Evolutionary conservation across 1,140 invertebrate species (phyloP).

Genomic region (Drosophila tani): DNA sequence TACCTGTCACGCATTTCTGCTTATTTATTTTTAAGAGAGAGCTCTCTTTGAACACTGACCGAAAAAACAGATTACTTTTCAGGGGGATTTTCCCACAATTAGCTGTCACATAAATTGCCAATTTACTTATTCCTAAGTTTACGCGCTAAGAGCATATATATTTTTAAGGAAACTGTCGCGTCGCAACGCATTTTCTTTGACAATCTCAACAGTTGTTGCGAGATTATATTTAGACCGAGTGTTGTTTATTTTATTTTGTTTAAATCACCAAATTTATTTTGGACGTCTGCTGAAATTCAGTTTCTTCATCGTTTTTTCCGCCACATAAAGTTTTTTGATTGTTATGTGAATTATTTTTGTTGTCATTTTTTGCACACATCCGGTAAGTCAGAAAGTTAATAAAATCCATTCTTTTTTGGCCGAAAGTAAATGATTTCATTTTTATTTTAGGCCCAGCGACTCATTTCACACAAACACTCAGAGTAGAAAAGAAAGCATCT

Average conservation of each 20-base stretch:
- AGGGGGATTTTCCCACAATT: constrained; percentile 12
- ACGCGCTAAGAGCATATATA: constrained; percentile 18
- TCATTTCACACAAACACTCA: constrained; percentile 50
- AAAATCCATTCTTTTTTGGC: constrained; percentile 58
- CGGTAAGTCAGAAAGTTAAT: constrained; percentile 77
- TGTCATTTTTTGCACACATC: constrained; percentile 62
- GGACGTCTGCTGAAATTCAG: constrained; percentile 42
- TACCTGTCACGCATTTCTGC: no score
- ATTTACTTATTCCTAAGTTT: constrained; percentile 52
- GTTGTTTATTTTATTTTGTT: constrained; percentile 78
- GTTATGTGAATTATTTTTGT: constrained; percentile 58
- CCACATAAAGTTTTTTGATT: constrained; percentile 46
- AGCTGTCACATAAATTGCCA: constrained; percentile 42
- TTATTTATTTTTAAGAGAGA: constrained; percentile 10
- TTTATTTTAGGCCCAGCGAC: constrained; percentile 79
- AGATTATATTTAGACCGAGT: constrained; percentile 45
- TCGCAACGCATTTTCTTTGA: constrained; percentile 49
- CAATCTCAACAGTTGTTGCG: constrained; percentile 62
- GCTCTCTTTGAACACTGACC: constrained; percentile 56
- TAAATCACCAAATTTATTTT: constrained; percentile 67
- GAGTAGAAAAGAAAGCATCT: constrained; percentile 41
- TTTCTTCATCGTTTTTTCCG: constrained; percentile 32
- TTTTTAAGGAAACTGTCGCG: constrained; percentile 53
- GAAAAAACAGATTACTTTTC: constrained; percentile 8
- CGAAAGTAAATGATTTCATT: constrained; percentile 83